Evolutionary conservation across 2,797 vertebrate genomes (phyloP), one percentile per base, ranked within the genome.

Genomic region (Heliangelus exortis): DNA sequence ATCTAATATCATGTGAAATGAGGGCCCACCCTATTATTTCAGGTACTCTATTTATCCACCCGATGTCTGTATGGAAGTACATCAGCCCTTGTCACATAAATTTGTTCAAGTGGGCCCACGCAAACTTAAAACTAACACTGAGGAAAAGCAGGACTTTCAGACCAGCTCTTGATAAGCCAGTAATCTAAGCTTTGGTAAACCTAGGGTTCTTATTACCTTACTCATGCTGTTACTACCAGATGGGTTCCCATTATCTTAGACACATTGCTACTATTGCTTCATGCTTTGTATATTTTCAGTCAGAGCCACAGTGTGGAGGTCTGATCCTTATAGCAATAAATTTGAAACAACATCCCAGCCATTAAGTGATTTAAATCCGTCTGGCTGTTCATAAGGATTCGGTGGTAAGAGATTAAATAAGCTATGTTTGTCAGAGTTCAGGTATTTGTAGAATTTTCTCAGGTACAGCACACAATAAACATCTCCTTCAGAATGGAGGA

Each of bases 201-300:
- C n/a, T 41, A 63, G 14, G 10, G 23, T 34, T 87, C 33, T 26
- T 28, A 31, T 8, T 48, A 43, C 15, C 20, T 51, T 62, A 20
- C 26, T 13, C 33, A 47, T 63, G 25, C 36, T 63, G 26, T 59
- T n/a, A 67, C 28, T 58, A 55, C 23, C 23, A 72, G 53, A 47
- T 9, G 12, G 19, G 34, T 20, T 61, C 17, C 29, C 25, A 28
- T 43, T 72, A 22, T 20, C 47, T 66, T 33, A 34, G 50, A 39
- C 29, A 57, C 7, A 29, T 5, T n/a, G 21, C 39, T 66, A 14
- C 53, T 71, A 12, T 3, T 43, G 45, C 36, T 68, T 61, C n/a
- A 51, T 15, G n/a, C 36, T 34, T 28, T 9, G 12, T 5, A 4
- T 4, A 43, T 0, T 0, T 61, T 53, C 33, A 28, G 43, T 3